Evolutionary conservation across 2,113 vertebrate species (phyloP).

Genomic region (Halichoerus grypus): DNA sequence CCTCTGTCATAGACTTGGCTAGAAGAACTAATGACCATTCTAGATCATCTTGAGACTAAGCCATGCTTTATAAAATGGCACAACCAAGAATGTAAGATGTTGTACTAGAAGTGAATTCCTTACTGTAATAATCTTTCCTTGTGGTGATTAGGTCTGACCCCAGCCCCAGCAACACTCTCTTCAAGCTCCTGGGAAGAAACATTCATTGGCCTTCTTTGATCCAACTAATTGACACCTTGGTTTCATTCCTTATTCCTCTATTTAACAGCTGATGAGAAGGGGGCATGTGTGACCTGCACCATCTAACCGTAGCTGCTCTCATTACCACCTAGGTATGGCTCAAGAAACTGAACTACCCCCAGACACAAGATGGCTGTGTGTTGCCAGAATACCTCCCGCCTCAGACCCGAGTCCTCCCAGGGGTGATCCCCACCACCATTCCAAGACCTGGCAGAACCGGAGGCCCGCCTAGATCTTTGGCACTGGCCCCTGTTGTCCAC

Average conservation of each 20-base stretch:
- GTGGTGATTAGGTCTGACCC: neutral
- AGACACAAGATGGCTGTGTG: neutral
- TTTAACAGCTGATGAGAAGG: neutral
- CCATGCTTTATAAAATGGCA: neutral
- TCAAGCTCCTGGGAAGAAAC: neutral
- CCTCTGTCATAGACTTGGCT: neutral
- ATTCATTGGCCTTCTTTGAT: neutral
- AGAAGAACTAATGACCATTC: neutral
- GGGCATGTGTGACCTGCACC: neutral
- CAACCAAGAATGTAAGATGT: neutral
- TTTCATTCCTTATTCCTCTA: neutral
- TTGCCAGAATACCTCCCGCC: neutral
- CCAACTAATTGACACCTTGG: neutral
- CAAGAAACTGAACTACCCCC: neutral
- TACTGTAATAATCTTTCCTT: neutral
- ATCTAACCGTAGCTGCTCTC: neutral
- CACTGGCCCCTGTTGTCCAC: neutral
- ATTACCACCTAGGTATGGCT: neutral
- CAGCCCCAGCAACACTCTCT: neutral
- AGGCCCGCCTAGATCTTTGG: neutral
- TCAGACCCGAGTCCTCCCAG: neutral
- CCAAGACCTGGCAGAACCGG: neutral
- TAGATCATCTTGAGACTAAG: neutral
- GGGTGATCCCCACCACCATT: neutral
- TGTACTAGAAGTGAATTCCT: neutral